These are phyloP conservation scores for Cryptoblepharus egeriae DNA, from an alignment of 2,797 vertebrate genomes.

Conservation along the genomic window DNA sequence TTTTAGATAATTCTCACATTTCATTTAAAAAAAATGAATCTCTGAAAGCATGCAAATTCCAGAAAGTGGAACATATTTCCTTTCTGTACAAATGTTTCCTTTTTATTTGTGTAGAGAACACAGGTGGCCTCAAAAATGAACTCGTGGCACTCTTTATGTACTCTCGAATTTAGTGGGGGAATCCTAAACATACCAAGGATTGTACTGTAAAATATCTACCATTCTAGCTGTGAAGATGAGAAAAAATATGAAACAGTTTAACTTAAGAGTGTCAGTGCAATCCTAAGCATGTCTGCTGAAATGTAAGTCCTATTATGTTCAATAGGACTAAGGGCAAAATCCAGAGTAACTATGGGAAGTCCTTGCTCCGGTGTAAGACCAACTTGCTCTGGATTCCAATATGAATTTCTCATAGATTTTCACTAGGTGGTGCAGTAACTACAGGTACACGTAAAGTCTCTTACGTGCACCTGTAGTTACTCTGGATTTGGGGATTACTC, in stretches of 20 bases:
- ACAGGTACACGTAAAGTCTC: too few species aligned
- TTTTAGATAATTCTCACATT: constrained; percentile 27
- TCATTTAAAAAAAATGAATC: constrained; percentile 27
- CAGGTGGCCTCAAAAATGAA: constrained; percentile 19
- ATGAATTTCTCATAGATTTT: too few species aligned
- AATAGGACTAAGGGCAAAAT: too few species aligned
- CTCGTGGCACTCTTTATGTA: neutral
- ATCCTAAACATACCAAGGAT: neutral
- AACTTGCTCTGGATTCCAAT: too few species aligned
- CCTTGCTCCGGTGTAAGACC: too few species aligned
- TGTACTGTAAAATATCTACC: constrained; percentile 4
- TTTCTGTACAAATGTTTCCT: neutral
- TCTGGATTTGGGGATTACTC: too few species aligned
- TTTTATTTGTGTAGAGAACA: constrained; percentile 22
- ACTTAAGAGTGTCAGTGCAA: too few species aligned
- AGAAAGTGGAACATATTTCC: constrained; percentile 4
- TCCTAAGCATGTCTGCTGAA: too few species aligned
- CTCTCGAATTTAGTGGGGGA: neutral
- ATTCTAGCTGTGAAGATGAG: neutral
- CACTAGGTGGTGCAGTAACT: too few species aligned
- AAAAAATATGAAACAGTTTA: constrained; percentile 3
- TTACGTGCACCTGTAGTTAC: too few species aligned
- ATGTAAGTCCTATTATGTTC: too few species aligned
- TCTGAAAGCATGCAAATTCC: constrained; percentile 38
- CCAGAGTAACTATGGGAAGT: too few species aligned